A percentile compares a stretch with the other conserved stretches of the same genome.
Evolutionary conservation across 2,888 invertebrate genomes (phyloP).

Genomic region (Plebejus melissa): DNA sequence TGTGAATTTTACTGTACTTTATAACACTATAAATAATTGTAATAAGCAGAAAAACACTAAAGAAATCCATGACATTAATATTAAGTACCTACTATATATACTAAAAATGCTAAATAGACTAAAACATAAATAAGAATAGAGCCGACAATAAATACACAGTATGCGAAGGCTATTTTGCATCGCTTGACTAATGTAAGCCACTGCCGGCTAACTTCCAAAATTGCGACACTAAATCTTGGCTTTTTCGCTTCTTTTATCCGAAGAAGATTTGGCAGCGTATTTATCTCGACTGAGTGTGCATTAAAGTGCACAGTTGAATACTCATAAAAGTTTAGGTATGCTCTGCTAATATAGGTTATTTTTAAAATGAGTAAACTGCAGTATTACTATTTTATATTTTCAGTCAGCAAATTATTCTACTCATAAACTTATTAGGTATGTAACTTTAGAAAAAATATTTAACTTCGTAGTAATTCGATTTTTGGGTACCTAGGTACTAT

Average conservation of each 20-base stretch:
- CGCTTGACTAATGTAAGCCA: conserved; percentile 68
- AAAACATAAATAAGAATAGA: conserved; percentile 29
- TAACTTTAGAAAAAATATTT: not conserved
- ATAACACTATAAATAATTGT: too few relatives aligned
- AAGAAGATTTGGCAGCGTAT: conserved; percentile 73
- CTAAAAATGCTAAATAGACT: not conserved
- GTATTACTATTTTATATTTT: not conserved
- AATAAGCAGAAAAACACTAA: too few relatives aligned
- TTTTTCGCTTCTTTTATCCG: conserved; percentile 73
- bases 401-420: not conserved
- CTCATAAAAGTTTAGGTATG: not conserved
- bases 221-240: conserved; percentile 69
- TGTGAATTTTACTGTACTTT: too few relatives aligned
- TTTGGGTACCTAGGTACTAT: too few relatives aligned
- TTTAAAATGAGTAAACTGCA: not conserved
- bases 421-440: not conserved
- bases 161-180: conserved; percentile 63
- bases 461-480: not conserved
- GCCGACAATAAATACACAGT: conserved; percentile 37
- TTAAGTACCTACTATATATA: not conserved
- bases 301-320: conserved; percentile 11
- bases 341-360: not conserved
- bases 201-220: conserved; percentile 78
- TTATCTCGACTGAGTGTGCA: conserved; percentile 51
- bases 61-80: not conserved